Base-by-base conservation (phyloP, 1,140 invertebrate species). In the Atta colombica region DNA sequence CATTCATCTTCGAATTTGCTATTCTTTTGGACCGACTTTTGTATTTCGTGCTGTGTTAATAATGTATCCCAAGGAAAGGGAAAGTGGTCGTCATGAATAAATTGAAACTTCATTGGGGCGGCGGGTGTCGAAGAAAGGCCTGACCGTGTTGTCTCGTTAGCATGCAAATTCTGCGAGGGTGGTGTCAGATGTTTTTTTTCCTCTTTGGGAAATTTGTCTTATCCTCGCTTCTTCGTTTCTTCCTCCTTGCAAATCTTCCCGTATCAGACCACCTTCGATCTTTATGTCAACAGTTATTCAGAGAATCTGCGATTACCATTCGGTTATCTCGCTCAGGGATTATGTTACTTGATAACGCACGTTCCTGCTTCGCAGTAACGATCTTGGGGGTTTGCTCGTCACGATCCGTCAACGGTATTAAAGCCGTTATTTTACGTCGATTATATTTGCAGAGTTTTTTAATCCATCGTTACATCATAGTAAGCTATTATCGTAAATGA, bases 71-170 rank as follows among this genome's bases (percentile, higher is more conserved):
- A 51, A 65, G 85, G 31, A 89, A 72, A 68, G 65, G 65, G 75
- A 75, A 72, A 71, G 68, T 71, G 77, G 45, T 58, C 82, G 78
- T 86, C 89, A 90, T 91, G 91, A 91, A 92, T 92, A 92, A 91
- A 92, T 92, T 90, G 88, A 86, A 91, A 92, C 84, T 90, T 92
- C 53, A 90, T 88, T 77, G 75, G 85, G 39, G 55, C 25, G 39
- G 55, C 25, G 53, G 35, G 10, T 28, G 65, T 71, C 71, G 60
- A 18, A 74, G 78, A 85, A 84, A 87, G 86, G 84, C 60, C 65
- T 66, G 77, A 65, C 71, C 78, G 84, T 74, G 80, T 90, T 86
- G 86, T 86, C 86, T 91, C 84, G 74, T 91, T 86, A 87, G 87
- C 66, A 91, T 91, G 90, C 68, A 91, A 91, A 91, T 91, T 72